Conservation (phyloP, 2,888 invertebrate species). For the Tetragonula carbonaria region DNA sequence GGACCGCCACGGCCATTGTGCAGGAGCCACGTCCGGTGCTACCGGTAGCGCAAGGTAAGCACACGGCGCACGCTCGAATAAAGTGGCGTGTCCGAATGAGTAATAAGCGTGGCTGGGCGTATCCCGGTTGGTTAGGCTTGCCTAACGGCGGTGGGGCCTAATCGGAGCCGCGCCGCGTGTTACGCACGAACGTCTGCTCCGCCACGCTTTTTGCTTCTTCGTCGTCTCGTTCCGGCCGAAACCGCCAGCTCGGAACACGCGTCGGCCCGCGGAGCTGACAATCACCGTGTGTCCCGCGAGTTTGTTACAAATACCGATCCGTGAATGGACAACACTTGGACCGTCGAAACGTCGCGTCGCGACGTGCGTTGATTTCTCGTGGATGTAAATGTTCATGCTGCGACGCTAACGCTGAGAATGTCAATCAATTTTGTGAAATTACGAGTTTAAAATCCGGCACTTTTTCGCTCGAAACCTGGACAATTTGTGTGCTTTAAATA, state of each 20-base stretch:
- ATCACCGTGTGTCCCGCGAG: too few species aligned
- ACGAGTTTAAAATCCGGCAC: too few species aligned
- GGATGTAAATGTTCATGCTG: too few species aligned
- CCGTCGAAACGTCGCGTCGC: too few species aligned
- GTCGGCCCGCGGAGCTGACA: background rate
- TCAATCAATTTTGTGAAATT: too few species aligned
- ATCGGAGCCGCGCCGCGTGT: constrained; percentile 80
- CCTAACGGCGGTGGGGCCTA: constrained; percentile 80
- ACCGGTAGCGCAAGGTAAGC: constrained; percentile 67
- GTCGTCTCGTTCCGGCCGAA: background rate
- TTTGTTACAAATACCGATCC: too few species aligned
- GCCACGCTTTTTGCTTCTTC: constrained; percentile 33
- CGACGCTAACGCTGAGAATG: too few species aligned
- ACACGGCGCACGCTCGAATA: constrained; percentile 76
- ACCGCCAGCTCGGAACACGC: background rate
- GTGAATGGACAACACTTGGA: too few species aligned
- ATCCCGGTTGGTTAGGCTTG: constrained; percentile 79
- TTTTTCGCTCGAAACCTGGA: too few species aligned
- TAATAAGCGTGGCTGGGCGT: constrained; percentile 83
- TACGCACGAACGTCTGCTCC: constrained; percentile 74
- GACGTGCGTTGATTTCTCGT: too few species aligned
- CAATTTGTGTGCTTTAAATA: too few species aligned
- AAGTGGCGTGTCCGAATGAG: constrained; percentile 82
- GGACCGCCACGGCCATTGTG: constrained; percentile 69
- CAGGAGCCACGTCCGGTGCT: constrained; percentile 67